Percentiles rank a stretch among this genome's conserved stretches.
Evolutionary conservation across 2,888 invertebrate species (phyloP).

Genomic region (Eupithecia subumbrata): DNA sequence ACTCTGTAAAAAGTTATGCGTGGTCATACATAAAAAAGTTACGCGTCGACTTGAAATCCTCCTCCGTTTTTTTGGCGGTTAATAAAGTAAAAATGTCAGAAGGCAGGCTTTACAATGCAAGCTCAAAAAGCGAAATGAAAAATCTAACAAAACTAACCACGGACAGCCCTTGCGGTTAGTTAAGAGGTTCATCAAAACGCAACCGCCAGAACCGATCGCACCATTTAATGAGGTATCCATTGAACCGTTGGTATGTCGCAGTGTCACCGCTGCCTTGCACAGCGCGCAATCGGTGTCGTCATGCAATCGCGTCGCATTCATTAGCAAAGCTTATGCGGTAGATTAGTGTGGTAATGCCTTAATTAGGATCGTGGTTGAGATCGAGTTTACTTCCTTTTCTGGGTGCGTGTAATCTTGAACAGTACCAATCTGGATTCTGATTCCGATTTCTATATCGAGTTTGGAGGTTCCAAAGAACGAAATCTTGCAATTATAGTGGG

Average conservation of each 20-base stretch:
- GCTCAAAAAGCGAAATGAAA: background rate
- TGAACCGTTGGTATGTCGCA: constrained; percentile 29
- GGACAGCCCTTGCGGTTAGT: constrained; percentile 28
- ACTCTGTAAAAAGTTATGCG: no score
- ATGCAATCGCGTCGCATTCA: constrained; percentile 25
- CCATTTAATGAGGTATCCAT: constrained; percentile 40
- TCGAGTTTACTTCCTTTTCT: constrained; percentile 15
- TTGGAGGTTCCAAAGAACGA: background rate
- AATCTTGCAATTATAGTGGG: no score
- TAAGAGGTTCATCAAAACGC: constrained; percentile 37
- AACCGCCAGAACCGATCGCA: constrained; percentile 38
- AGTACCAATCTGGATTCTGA: background rate
- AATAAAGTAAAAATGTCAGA: no score
- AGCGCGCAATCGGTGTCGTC: constrained; percentile 19
- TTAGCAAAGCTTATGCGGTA: constrained; percentile 25
- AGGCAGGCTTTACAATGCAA: no score
- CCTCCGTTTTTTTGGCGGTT: no score
- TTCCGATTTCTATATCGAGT: background rate
- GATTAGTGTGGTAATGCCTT: constrained; percentile 26
- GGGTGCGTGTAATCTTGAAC: constrained; percentile 6
- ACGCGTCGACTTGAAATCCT: no score
- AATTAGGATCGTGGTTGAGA: constrained; percentile 24
- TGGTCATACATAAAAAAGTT: no score
- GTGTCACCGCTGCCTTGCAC: constrained; percentile 22
- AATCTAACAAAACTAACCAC: background rate